Evolutionary conservation across 2,797 vertebrate species (phyloP), one percentile per base, ranked within the genome.

Genomic region (Sphenodon punctatus): DNA sequence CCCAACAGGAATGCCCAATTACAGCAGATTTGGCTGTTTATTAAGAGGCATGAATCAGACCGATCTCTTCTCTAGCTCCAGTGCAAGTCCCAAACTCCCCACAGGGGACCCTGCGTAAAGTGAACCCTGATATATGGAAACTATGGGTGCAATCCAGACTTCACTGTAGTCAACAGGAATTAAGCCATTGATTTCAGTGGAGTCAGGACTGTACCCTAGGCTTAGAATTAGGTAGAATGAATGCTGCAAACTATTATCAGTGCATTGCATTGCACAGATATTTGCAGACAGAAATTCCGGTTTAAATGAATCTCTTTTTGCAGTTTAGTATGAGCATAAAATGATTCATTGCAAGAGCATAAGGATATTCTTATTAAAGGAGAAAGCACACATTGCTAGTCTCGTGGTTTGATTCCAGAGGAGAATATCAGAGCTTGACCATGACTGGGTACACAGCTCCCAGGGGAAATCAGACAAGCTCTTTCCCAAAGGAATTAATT

Each of bases 321-420:
- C n/a, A 53, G 51, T 30, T n/a, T 27, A 53, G 51, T 53, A n/a
- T n/a, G n/a, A n/a, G n/a, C n/a, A n/a, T n/a, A n/a, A n/a, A n/a
- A n/a, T n/a, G n/a, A n/a, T n/a, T n/a, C n/a, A n/a, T n/a, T n/a
- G n/a, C n/a, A n/a, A n/a, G n/a, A n/a, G n/a, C n/a, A n/a, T n/a
- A n/a, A n/a, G n/a, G n/a, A n/a, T 75, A 45, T 51, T 7, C 10
- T 51, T 69, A 82, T 64, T 74, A 64, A 79, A 69, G 43, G 74
- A 80, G 88, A 22, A 32, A 58, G 45, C 23, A 56, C 36, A 49
- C 30, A 3, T 17, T 56, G 49, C 20, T 51, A 67, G 12, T 20
- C 30, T 83, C 43, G 86, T 43, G 73, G 67, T 76, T 55, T 80
- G 76, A 77, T 89, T 43, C 70, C 22, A 56, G 60, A 61, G 79